phyloP scores from a whole-genome alignment of 2,113 vertebrate genomes.

The Psilopogon haemacephalus region DNA sequence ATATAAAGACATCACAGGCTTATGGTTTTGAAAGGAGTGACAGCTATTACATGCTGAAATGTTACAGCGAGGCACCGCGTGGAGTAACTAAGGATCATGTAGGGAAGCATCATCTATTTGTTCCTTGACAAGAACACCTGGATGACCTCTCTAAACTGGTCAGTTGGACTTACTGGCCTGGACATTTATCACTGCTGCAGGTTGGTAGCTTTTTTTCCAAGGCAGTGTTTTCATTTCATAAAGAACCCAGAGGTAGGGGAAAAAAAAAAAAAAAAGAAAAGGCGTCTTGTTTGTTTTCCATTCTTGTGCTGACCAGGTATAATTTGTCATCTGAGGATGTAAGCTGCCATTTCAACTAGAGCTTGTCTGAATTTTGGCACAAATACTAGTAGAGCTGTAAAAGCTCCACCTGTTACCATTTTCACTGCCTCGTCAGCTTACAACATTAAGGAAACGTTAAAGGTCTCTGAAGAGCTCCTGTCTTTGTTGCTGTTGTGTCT shows the following conservation, averaged over 20 bases:
- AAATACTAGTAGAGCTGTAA: constrained; percentile 6
- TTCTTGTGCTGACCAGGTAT: constrained; percentile 15
- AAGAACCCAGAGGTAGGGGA: not conserved
- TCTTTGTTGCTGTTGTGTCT: not conserved
- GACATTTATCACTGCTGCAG: constrained; percentile 23
- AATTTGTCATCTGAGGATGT: constrained; percentile 41
- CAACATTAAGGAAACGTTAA: not conserved
- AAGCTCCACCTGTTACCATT: constrained; percentile 34
- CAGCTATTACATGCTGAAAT: constrained; percentile 58
- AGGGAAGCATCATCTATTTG: constrained; percentile 47
- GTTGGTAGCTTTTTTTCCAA: not conserved
- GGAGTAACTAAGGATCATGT: constrained; percentile 26
- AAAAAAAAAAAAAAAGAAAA: too few relatives aligned
- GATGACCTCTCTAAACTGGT: constrained; percentile 39
- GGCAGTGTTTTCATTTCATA: not conserved
- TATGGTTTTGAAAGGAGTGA: constrained; percentile 43
- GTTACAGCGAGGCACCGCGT: not conserved
- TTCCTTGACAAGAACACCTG: constrained; percentile 55
- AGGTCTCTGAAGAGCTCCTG: not conserved
- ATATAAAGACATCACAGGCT: constrained; percentile 68
- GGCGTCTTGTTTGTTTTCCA: not conserved
- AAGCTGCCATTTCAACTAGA: constrained; percentile 44
- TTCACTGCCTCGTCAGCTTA: constrained; percentile 2
- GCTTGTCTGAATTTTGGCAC: constrained; percentile 43
- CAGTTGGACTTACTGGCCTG: not conserved